Evolutionary conservation across 2,888 invertebrate genomes (phyloP).

Genomic region (Andrena chrysosceles): DNA sequence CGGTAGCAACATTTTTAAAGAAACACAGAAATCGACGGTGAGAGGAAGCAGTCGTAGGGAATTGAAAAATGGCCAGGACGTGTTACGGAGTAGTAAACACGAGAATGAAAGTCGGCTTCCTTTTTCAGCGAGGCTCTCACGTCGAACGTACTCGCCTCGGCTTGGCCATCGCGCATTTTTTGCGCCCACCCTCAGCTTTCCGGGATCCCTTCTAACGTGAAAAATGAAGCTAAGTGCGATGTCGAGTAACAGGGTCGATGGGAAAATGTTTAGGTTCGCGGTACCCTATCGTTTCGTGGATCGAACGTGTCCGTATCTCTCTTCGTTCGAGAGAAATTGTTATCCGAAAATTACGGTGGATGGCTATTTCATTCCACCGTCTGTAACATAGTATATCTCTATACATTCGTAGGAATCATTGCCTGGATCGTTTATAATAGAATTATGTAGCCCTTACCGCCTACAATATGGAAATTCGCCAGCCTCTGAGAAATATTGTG

Average conservation of each 20-base stretch:
- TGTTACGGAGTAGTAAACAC: conserved; percentile 61
- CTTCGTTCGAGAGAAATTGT: conserved; percentile 4
- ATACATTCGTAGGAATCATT: background rate
- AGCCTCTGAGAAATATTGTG: no score
- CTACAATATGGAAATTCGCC: no score
- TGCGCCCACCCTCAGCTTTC: conserved; percentile 31
- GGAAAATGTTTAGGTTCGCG: conserved; percentile 52
- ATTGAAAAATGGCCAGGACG: conserved; percentile 65
- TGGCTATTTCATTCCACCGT: conserved; percentile 1
- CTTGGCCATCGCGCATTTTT: conserved; percentile 51
- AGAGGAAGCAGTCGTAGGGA: conserved; percentile 28
- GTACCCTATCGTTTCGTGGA: conserved; percentile 39
- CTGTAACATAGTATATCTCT: background rate
- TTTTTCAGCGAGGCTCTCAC: conserved; percentile 51
- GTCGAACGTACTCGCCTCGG: conserved; percentile 58
- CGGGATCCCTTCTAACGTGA: conserved; percentile 55
- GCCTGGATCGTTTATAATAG: no score
- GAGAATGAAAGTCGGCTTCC: conserved; percentile 51
- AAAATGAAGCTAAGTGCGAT: conserved; percentile 65
- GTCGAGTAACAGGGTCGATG: conserved; percentile 55
- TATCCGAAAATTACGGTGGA: background rate
- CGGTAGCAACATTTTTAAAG: conserved; percentile 14
- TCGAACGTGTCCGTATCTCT: conserved; percentile 23
- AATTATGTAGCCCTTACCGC: no score
- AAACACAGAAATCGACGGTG: conserved; percentile 28